Base-by-base conservation (phyloP, 2,797 vertebrate species). In the Rallus crepitans region DNA sequence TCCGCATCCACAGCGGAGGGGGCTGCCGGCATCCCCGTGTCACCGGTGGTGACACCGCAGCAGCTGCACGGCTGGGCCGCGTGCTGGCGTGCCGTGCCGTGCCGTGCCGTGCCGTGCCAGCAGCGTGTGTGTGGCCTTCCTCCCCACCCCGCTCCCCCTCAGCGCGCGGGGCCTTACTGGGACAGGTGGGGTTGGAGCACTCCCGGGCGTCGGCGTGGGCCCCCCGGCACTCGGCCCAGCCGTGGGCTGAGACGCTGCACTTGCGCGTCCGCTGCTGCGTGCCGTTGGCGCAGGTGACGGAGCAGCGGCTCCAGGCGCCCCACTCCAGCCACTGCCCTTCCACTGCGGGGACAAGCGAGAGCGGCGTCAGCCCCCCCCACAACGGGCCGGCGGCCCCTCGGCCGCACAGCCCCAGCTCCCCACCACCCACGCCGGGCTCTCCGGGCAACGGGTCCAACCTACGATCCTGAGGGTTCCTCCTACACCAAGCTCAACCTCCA, bases 281-380 rank as follows among this genome's bases (percentile, higher is more conserved):
- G 61, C 99, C 99, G 1, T 98, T 98, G 97, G 98, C 98, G 48
- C 99, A 99, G 33, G 99, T 99, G n/a, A 99, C 98, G 6, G 99
- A 99, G 97, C 99, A 99, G 35, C 93, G 98, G 70, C 98, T 98
- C 99, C 99, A 99, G n/a, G 98, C 96, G 45, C 99, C 98, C 99
- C 99, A 99, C 95, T 99, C 99, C 98, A 99, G 97, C 99, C 99
- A 99, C 98, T 99, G 99, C 94, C 99, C 99, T 98, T 99, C 99
- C 98, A 99, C 99, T 99, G 98, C 88, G 57, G 96, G 96, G 95
- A 98, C 98, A 95, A 97, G 92, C 9, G 94, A 87, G 50, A 94
- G 79, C 6, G 64, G 12, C 27, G 20, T 96, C 87, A 93, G 66
- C 52, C 50, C 63, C 50, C 63, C 82, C 73, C 73, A 45, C 42